Evolutionary conservation across 2,888 invertebrate species (phyloP), one percentile per base, ranked within the genome.

Genomic region (Pristionchus fissidentatus): DNA sequence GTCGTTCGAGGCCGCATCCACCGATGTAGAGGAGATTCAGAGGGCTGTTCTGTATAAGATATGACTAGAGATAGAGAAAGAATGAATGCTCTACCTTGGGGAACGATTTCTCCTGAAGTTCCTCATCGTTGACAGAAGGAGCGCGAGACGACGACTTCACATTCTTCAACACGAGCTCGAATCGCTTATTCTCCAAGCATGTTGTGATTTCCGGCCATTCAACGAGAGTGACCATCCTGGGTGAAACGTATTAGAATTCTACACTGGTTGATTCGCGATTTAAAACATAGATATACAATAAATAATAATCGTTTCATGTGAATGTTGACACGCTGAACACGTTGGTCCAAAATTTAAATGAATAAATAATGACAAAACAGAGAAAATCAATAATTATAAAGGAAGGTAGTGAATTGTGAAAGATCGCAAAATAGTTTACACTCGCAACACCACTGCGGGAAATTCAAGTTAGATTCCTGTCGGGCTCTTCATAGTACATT

Each of bases 131-230:
- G 7, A 81, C 35, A 15, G 62, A 43, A 7, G 81, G 81, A 43
- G 22, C 15, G 10, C 81, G 81, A 49, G 62, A 66, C 15, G n/a
- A 19, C 19, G 60, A 4, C n/a, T 60, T 49, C 19, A 81, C 85
- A 7, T 85, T 85, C 78, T 85, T 85, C 26, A 87, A 29, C 13
- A 87, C 85, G n/a, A 87, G 84, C 52, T 87, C 87, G 75, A 87
- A 86, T 19, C 87, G 85, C 49, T 70, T 82, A 46, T 85, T 85
- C 38, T 85, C 83, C 32, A 85, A 52, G 46, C 26, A 62, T 1
- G 66, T 49, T 8, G 15, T 32, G 29, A 81, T 81, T 35, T 81
- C 81, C 22, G 62, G 62, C 81, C 81, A 81, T 38, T 81, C 46
- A 10, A 49, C 62, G 32, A 81, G 66, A 43, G 66, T 26, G 8